phyloP scores from a whole-genome alignment of 2,888 invertebrate species.

The Sinopyrophorus schimmeli region DNA sequence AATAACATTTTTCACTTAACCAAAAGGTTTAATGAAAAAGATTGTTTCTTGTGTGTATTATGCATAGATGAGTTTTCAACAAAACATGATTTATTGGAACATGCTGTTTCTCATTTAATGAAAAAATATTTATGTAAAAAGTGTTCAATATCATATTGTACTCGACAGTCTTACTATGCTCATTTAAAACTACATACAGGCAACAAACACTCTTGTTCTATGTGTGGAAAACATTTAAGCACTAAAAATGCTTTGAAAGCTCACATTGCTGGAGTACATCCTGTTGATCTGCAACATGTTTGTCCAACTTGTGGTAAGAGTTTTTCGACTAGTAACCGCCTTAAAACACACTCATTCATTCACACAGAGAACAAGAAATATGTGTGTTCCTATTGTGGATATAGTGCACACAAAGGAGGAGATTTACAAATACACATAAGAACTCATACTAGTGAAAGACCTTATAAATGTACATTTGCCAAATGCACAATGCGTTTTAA shows the following conservation, averaged over 20 bases:
- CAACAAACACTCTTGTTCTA: constrained; percentile 36
- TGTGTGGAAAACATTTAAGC: constrained; percentile 41
- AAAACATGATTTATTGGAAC: constrained; percentile 34
- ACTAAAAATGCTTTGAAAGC: constrained; percentile 38
- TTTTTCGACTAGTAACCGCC: constrained; percentile 35
- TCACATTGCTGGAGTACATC: constrained; percentile 39
- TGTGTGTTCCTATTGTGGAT: constrained; percentile 38
- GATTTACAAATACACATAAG: constrained; percentile 41
- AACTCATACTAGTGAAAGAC: constrained; percentile 40
- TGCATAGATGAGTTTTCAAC: constrained; percentile 40
- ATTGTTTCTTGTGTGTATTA: constrained; percentile 38
- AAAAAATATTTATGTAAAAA: constrained; percentile 35
- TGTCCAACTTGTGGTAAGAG: constrained; percentile 41
- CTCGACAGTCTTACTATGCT: constrained; percentile 31
- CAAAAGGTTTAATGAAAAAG: constrained; percentile 30
- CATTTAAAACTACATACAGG: constrained; percentile 35
- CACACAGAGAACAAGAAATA: constrained; percentile 38
- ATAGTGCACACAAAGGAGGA: constrained; percentile 36
- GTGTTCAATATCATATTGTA: constrained; percentile 35
- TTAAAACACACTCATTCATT: constrained; percentile 37
- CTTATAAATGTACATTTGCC: constrained; percentile 39
- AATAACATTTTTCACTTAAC: constrained; percentile 10
- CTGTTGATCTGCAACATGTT: constrained; percentile 32
- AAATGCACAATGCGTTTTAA: constrained; percentile 39
- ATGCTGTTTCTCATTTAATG: constrained; percentile 36